These are phyloP conservation scores for Drosophila rufa DNA, from an alignment of 1,140 invertebrate species.

Conservation along the genomic window DNA sequence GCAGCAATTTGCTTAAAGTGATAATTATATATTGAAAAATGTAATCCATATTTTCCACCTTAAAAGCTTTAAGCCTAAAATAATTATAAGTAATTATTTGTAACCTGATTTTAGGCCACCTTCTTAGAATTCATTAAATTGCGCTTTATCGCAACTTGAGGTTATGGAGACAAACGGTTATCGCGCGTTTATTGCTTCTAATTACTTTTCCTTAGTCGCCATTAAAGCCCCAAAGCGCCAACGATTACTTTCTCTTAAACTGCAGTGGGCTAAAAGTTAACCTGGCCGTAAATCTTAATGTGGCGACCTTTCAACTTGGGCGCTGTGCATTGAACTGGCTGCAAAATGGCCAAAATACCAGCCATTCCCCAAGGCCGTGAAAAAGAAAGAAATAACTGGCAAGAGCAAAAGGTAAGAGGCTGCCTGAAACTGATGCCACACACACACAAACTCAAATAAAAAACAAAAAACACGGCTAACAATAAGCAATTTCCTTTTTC, in stretches of 20 bases:
- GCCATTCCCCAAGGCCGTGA: constrained; percentile 23
- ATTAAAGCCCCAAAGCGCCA: neutral
- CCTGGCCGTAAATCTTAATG: constrained; percentile 30
- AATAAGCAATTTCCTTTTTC: constrained; percentile 69
- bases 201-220: constrained; percentile 11
- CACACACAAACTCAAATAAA: neutral
- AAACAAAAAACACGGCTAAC: constrained; percentile 12
- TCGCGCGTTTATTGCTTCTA: constrained; percentile 13
- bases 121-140: neutral
- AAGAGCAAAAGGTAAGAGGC: constrained; percentile 34
- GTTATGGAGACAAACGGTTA: constrained; percentile 24
- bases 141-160: neutral
- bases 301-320: constrained; percentile 27
- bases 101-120: neutral
- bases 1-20: neutral
- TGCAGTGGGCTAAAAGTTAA: constrained; percentile 25
- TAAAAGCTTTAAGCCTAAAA: neutral
- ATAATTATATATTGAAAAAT: neutral
- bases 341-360: constrained; percentile 14
- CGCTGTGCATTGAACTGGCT: constrained; percentile 66
- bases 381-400: constrained; percentile 25
- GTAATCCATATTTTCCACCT: neutral
- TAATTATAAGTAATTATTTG: neutral
- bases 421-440: constrained; percentile 45
- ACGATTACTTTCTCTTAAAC: neutral